These are phyloP conservation scores for Mola mola DNA, from an alignment of 2,113 vertebrate species.

Conservation along the genomic window DNA sequence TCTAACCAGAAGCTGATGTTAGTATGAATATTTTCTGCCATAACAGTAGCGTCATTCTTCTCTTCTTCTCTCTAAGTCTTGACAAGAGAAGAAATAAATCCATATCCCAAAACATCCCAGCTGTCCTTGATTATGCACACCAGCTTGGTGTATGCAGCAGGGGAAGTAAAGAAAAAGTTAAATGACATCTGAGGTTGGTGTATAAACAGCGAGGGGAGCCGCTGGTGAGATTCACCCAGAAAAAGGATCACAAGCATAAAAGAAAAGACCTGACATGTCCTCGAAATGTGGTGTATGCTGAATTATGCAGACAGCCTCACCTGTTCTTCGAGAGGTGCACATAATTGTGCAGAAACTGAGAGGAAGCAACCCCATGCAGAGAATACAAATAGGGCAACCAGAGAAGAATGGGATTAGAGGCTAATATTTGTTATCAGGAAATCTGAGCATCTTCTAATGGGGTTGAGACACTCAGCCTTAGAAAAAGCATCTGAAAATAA, in stretches of 20 bases:
- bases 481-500: constrained; percentile 34
- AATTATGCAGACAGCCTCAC: constrained; percentile 48
- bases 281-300: constrained; percentile 15
- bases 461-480: constrained; percentile 23
- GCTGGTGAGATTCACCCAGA: constrained; percentile 12
- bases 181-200: constrained; percentile 32
- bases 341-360: constrained; percentile 30
- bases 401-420: constrained; percentile 41
- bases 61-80: too few relatives aligned
- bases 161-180: constrained; percentile 21
- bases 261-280: constrained; percentile 21
- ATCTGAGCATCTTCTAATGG: constrained; percentile 59
- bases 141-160: not conserved
- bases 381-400: constrained; percentile 40
- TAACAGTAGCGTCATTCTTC: too few relatives aligned
- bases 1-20: too few relatives aligned
- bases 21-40: too few relatives aligned
- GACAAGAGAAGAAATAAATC: too few relatives aligned
- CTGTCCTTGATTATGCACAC: not conserved
- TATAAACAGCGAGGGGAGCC: constrained; percentile 1
- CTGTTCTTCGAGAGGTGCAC: constrained; percentile 12
- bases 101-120: not conserved
- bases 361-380: constrained; percentile 8
- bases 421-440: constrained; percentile 55
- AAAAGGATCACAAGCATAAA: not conserved